A percentile compares a stretch with the other conserved stretches of the same genome.
Evolutionary conservation across 2,113 vertebrate genomes (phyloP).

Genomic region (Sylvietta virens): DNA sequence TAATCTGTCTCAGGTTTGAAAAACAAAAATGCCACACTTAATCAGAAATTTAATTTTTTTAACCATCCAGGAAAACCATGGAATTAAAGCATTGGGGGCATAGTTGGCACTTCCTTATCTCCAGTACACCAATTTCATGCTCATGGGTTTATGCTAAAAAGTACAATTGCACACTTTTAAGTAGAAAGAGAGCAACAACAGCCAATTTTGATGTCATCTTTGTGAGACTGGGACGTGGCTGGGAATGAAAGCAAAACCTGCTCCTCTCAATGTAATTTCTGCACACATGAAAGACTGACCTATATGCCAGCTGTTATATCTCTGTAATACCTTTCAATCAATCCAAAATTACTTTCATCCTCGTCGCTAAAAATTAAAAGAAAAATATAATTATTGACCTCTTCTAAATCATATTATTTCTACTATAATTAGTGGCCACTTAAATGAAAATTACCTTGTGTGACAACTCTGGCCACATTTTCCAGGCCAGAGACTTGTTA

Average conservation of each 20-base stretch:
- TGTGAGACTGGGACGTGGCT: not conserved
- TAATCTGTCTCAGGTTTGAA: not conserved
- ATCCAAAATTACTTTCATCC: not conserved
- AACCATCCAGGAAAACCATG: not conserved
- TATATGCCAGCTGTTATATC: not conserved
- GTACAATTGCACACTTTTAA: not conserved
- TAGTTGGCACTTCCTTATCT: not conserved
- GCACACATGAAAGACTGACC: not conserved
- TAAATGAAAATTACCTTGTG: not conserved
- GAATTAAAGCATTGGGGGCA: not conserved
- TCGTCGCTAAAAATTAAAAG: not conserved
- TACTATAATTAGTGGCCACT: not conserved
- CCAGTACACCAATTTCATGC: not conserved
- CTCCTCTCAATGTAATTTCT: not conserved
- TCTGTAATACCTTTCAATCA: not conserved
- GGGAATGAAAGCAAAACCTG: not conserved
- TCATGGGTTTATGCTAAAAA: not conserved
- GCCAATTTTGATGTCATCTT: not conserved
- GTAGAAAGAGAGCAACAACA: not conserved
- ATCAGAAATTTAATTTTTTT: not conserved
- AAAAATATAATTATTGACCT: not conserved
- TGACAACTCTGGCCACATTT: not conserved
- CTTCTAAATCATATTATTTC: not conserved
- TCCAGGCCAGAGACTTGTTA: not conserved
- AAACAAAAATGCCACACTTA: not conserved